Percentiles rank a stretch among this genome's conserved stretches.
Conservation (phyloP, 35 echinoderm and acorn worm genomes). For the Ophioderma brevispina region DNA sequence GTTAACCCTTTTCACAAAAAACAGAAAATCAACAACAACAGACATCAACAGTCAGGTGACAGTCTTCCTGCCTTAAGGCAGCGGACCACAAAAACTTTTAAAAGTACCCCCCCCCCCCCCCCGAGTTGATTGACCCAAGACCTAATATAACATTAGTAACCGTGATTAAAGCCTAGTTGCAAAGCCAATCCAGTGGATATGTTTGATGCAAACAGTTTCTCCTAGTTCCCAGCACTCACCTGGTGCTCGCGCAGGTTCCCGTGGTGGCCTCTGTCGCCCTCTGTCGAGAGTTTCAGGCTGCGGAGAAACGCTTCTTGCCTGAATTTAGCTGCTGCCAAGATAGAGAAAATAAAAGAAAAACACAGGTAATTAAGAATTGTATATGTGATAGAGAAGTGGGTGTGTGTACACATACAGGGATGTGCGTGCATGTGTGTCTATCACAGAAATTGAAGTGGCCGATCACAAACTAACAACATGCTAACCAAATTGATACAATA, state of each 20-base stretch:
- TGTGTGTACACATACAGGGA: not conserved
- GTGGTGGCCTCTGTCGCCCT: slow-evolving; percentile 88
- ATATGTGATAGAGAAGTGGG: too few species aligned
- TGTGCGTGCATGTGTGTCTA: not conserved
- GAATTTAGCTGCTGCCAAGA: slow-evolving; percentile 60
- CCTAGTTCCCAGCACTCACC: slow-evolving; percentile 33
- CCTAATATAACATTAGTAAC: not conserved
- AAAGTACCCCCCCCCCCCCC: not conserved
- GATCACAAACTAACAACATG: not conserved
- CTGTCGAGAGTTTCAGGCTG: slow-evolving; percentile 54
- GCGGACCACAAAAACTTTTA: too few species aligned
- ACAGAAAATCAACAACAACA: too few species aligned
- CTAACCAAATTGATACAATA: too few species aligned
- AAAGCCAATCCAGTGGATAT: not conserved
- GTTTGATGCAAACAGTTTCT: not conserved
- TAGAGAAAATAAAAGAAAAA: not conserved
- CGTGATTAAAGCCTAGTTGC: not conserved
- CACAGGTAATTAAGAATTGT: not conserved
- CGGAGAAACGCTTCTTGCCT: slow-evolving; percentile 45
- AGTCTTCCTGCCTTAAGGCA: too few species aligned
- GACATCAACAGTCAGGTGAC: too few species aligned
- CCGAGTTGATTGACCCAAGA: not conserved
- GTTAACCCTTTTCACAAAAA: too few species aligned
- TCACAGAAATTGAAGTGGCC: not conserved
- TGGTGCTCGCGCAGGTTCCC: slow-evolving; percentile 99